phyloP scores from a whole-genome alignment of 64 coral and sea anemone species.

The Porites lutea region DNA sequence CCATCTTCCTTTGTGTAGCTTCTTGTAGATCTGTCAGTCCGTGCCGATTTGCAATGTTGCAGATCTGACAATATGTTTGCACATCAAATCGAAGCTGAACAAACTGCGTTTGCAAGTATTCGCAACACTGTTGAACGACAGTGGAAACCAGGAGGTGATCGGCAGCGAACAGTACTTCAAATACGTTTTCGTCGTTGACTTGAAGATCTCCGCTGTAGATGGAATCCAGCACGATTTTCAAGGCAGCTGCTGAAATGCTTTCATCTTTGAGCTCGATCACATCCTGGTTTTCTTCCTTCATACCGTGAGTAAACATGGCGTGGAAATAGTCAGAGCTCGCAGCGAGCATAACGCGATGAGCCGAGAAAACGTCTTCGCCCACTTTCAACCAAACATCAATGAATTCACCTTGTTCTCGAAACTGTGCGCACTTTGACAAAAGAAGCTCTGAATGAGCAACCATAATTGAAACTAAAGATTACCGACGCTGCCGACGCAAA shows the following conservation, averaged over 20 bases:
- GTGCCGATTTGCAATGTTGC: background rate
- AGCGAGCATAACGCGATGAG: conserved; percentile 73
- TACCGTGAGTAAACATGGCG: conserved; percentile 63
- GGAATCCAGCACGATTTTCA: conserved; percentile 4
- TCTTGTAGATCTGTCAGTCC: background rate
- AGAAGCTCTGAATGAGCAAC: background rate
- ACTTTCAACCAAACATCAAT: conserved; percentile 81
- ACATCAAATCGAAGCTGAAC: background rate
- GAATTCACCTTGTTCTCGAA: conserved; percentile 12
- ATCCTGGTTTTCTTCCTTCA: background rate
- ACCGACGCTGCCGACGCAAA: too few species aligned
- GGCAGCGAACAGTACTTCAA: background rate
- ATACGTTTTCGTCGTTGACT: background rate
- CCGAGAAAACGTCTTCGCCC: conserved; percentile 50
- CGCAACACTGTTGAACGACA: conserved; percentile 3
- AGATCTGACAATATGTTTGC: background rate
- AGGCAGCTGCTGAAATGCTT: background rate
- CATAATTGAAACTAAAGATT: too few species aligned
- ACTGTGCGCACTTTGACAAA: background rate
- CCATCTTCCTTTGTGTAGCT: background rate
- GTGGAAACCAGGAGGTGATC: background rate
- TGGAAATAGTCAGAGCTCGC: conserved; percentile 83
- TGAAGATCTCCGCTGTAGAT: background rate
- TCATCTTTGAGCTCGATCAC: conserved; percentile 19
- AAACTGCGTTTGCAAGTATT: background rate